Evolutionary conservation across 2,797 vertebrate genomes (phyloP).

Genomic region (Crypturellus tataupa): DNA sequence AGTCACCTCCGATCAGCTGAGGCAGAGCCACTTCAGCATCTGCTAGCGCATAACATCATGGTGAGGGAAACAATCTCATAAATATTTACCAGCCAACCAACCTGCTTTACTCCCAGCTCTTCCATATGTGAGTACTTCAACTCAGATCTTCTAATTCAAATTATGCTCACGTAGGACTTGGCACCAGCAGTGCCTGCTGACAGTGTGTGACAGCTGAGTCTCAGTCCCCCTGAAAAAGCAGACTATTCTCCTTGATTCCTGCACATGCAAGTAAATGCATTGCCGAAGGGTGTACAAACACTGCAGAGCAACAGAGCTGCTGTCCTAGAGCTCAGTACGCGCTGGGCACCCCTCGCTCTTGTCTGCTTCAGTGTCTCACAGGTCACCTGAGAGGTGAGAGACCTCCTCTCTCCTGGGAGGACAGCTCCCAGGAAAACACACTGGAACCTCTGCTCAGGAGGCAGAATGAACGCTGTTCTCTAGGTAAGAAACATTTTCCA

Average conservation of each 20-base stretch:
- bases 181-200: background rate
- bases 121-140: background rate
- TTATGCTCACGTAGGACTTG: background rate
- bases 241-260: background rate
- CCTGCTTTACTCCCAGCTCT: slow-evolving; percentile 16
- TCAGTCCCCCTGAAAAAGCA: background rate
- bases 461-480: background rate
- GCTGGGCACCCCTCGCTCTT: background rate
- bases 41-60: background rate
- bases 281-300: background rate
- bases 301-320: background rate
- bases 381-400: background rate
- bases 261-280: background rate
- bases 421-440: background rate
- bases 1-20: fast-evolving
- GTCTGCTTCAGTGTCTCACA: background rate
- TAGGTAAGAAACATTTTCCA: background rate
- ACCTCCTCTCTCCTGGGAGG: too few species aligned
- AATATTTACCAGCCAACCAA: slow-evolving; percentile 41
- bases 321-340: background rate
- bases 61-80: slow-evolving; percentile 38
- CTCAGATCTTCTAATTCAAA: background rate
- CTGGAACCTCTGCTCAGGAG: background rate
- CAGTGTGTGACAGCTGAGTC: background rate
- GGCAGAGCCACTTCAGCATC: background rate